Conservation (phyloP, 2,797 vertebrate genomes). For the Argentina silus region DNA sequence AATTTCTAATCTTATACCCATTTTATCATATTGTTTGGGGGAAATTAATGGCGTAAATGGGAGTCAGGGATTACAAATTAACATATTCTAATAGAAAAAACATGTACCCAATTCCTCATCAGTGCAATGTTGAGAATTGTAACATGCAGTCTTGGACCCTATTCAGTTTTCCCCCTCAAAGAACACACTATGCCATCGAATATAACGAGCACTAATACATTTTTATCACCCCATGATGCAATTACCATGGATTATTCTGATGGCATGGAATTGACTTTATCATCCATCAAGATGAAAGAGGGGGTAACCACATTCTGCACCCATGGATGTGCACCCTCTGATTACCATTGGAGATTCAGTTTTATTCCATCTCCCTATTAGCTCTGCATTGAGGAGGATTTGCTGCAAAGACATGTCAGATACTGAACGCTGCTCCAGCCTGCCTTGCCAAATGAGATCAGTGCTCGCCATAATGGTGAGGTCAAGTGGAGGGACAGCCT, state of each 20-base stretch:
- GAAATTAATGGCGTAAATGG: slow-evolving; percentile 12
- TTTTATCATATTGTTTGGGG: slow-evolving; percentile 33
- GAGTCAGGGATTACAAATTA: slow-evolving; percentile 23
- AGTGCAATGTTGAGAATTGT: slow-evolving; percentile 16
- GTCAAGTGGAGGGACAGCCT: slow-evolving; percentile 84
- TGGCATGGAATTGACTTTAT: slow-evolving; percentile 38
- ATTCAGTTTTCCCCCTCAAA: slow-evolving; percentile 25
- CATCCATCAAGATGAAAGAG: slow-evolving; percentile 35
- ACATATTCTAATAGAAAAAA: slow-evolving; percentile 23
- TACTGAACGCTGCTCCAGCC: slow-evolving; percentile 76
- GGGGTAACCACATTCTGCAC: slow-evolving; percentile 39
- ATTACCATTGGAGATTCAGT: slow-evolving; percentile 69
- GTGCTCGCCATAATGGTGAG: slow-evolving; percentile 81
- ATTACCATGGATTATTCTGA: slow-evolving; percentile 48
- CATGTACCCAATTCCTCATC: slow-evolving; percentile 14
- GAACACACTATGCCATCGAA: slow-evolving; percentile 29
- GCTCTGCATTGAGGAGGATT: slow-evolving; percentile 74
- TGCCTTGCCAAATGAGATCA: slow-evolving; percentile 86
- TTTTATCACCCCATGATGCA: slow-evolving; percentile 43
- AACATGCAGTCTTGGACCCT: slow-evolving; percentile 34
- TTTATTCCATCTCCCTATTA: slow-evolving; percentile 71
- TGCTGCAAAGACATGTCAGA: slow-evolving; percentile 81
- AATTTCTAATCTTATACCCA: slow-evolving; percentile 26
- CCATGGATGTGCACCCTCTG: slow-evolving; percentile 61
- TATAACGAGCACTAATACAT: slow-evolving; percentile 48